Conservation (phyloP, 2,888 invertebrate species). For the Epinotia brunnichana region DNA sequence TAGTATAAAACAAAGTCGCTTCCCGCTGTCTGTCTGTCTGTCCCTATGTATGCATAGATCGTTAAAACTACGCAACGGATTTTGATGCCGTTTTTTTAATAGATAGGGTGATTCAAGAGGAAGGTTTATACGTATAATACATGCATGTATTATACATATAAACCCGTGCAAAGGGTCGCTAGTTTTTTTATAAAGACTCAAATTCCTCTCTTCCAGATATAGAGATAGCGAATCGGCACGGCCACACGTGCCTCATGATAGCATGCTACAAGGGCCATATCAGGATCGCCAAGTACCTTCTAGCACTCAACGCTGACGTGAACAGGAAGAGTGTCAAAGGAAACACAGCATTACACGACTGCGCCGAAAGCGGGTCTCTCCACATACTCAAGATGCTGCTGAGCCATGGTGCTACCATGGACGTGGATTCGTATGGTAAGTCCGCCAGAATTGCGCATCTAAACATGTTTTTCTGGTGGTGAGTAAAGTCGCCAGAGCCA, state of each 20-base stretch:
- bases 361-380: slow-evolving; percentile 97
- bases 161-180: too few relatives aligned
- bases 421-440: slow-evolving; percentile 68
- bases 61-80: too few relatives aligned
- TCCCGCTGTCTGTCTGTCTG: too few relatives aligned
- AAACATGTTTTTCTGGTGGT: too few relatives aligned
- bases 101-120: too few relatives aligned
- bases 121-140: too few relatives aligned
- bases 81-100: too few relatives aligned
- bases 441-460: not conserved
- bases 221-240: slow-evolving; percentile 97
- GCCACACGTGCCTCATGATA: slow-evolving; percentile 99
- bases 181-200: not conserved
- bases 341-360: slow-evolving; percentile 99
- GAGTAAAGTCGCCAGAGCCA: not conserved
- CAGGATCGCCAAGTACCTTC: slow-evolving; percentile 94
- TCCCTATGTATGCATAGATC: too few relatives aligned
- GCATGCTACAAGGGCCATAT: slow-evolving; percentile 98
- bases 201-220: slow-evolving; percentile 86
- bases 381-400: slow-evolving; percentile 95
- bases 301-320: slow-evolving; percentile 93
- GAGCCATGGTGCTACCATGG: slow-evolving; percentile 94
- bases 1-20: too few relatives aligned
- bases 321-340: slow-evolving; percentile 96
- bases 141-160: too few relatives aligned